Evolutionary conservation across 2,888 invertebrate genomes (phyloP).

Genomic region (Limnephilus auricula): DNA sequence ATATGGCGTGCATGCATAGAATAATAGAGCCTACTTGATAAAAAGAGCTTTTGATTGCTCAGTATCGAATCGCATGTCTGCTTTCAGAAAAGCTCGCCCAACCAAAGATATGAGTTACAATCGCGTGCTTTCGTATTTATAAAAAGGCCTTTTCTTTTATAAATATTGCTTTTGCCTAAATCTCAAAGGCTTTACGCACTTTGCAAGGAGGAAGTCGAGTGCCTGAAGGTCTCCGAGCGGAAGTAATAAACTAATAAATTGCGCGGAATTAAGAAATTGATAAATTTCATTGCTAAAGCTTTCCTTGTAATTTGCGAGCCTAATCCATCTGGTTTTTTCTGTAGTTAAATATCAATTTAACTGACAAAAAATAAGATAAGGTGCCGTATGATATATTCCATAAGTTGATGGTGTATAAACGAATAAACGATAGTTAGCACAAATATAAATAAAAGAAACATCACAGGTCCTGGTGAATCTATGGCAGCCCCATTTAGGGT

Average conservation of each 20-base stretch:
- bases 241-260: conserved; percentile 17
- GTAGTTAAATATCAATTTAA: too few relatives aligned
- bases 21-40: conserved; percentile 44
- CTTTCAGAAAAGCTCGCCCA: conserved; percentile 31
- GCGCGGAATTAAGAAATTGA: conserved; percentile 1
- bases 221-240: conserved; percentile 6
- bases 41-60: conserved; percentile 52
- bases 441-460: too few relatives aligned
- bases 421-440: too few relatives aligned
- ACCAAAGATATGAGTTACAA: conserved; percentile 40
- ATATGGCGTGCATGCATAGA: conserved; percentile 38
- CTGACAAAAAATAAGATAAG: too few relatives aligned
- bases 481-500: not conserved
- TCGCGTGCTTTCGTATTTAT: conserved; percentile 37
- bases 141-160: conserved; percentile 26
- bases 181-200: conserved; percentile 20
- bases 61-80: conserved; percentile 56
- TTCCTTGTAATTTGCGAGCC: not conserved
- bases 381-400: too few relatives aligned
- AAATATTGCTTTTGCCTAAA: not conserved
- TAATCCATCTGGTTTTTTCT: not conserved
- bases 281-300: not conserved
- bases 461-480: too few relatives aligned
- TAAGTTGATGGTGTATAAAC: too few relatives aligned
- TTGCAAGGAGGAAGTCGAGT: not conserved